A percentile compares a stretch with the other conserved stretches of the same genome.
Conservation (phyloP, 2,113 vertebrate species). For the Castor canadensis region DNA sequence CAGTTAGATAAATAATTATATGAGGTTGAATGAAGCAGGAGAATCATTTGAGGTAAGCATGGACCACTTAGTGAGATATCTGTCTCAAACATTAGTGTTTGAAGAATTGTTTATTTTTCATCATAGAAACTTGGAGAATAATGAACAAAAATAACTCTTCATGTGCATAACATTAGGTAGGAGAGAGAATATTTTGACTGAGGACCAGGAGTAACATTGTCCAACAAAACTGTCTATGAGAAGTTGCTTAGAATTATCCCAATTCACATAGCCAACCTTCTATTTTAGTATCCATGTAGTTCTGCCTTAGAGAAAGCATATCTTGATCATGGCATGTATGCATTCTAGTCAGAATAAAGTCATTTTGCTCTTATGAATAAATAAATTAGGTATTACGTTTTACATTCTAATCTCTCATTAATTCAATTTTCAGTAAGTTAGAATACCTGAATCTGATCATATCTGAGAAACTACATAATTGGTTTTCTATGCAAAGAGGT, state of each 20-base stretch:
- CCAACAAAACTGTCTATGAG: neutral
- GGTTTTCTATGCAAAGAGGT: conserved; percentile 2
- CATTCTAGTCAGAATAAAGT: neutral
- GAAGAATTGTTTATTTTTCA: neutral
- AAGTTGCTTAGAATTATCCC: neutral
- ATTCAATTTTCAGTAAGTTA: conserved; percentile 29
- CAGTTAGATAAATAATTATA: neutral
- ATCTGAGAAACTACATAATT: neutral
- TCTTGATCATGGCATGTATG: neutral
- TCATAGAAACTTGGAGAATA: neutral
- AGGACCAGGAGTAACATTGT: neutral
- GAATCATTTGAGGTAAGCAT: neutral
- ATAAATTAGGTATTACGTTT: neutral
- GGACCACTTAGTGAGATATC: neutral
- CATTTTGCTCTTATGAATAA: neutral
- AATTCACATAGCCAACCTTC: neutral
- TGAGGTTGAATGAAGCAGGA: too few relatives aligned
- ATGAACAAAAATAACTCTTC: neutral
- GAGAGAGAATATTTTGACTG: neutral
- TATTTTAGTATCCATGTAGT: neutral
- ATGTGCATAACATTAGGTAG: neutral
- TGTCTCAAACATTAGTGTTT: neutral
- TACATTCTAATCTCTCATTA: neutral
- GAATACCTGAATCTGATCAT: neutral
- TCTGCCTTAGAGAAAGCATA: neutral